Evolutionary conservation across 1,140 invertebrate genomes (phyloP), one percentile per base, ranked within the genome.

Genomic region (Coboldia fuscipes): DNA sequence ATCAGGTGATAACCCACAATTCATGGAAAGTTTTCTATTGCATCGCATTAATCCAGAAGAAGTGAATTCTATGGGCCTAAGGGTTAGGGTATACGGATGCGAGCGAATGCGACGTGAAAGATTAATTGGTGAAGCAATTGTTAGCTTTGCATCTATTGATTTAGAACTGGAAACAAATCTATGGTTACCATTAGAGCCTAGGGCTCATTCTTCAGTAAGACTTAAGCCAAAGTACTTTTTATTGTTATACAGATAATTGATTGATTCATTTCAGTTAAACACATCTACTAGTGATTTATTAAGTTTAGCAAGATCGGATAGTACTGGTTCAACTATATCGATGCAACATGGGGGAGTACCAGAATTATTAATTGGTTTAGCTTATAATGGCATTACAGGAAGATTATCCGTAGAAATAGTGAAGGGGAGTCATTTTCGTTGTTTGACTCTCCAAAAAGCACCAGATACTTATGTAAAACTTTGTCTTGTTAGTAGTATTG

Each of bases 401-500:
- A 68, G 88, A 43, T 64, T 94, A 2, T 79, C 77, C 16, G 81
- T 89, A n/a, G 86, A 93, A 60, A 58, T 68, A 32, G 68, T 93
- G 40, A 92, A 93, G 60, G 89, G 88, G 35, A 90, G 83, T 39
- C 85, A 90, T 59, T 93, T 92, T 57, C 70, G 75, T 15, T 74
- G 75, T 48, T 52, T 77, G 37, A 67, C 71, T 3, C 61, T 75
- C 14, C 74, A 72, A 37, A 74, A 76, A 48, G 77, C 81, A 21
- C 80, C 83, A 19, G 89, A 94, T 48, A 93, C 88, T 2, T 93
- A 92, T 51, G 84, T 93, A 0, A 94, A 93, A 58, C 54, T 93
- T 29, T 75, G 77, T 40, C 64, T 96, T 43, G 76, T 92, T 35
- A 88, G 84, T 46, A 88, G 82, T 30, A 82, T 80, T 43, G 84